A percentile compares a stretch with the other conserved stretches of the same genome.
phyloP scores from a whole-genome alignment of 2,113 vertebrate genomes.

The Ctenomys sociabilis region DNA sequence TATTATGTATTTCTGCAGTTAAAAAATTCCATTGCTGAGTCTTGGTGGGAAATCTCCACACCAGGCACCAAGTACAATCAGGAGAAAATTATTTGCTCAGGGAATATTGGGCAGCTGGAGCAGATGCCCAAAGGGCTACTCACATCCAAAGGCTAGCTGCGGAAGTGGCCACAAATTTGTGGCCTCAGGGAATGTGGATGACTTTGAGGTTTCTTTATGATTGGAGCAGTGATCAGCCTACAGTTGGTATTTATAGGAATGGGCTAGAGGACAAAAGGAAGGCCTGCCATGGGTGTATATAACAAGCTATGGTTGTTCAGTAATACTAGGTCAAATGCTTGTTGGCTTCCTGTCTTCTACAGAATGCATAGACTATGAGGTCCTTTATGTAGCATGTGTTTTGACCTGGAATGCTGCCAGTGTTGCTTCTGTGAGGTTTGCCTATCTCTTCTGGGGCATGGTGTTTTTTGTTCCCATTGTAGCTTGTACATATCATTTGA shows the following conservation, averaged over 20 bases:
- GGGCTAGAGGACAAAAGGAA: background rate
- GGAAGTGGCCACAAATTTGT: background rate
- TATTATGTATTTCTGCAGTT: slow-evolving; percentile 63
- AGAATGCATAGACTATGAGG: background rate
- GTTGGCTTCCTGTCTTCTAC: background rate
- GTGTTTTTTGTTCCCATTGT: background rate
- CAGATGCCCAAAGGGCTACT: background rate
- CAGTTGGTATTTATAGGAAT: background rate
- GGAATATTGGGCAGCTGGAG: slow-evolving; percentile 9
- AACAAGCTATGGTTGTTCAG: background rate
- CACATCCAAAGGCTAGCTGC: background rate
- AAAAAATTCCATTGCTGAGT: slow-evolving; percentile 70
- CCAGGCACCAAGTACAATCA: background rate
- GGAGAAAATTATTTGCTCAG: background rate
- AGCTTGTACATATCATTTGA: background rate
- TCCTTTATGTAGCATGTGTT: background rate
- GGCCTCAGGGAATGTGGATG: background rate
- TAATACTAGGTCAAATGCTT: background rate
- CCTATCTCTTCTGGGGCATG: background rate
- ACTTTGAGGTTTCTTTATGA: slow-evolving; percentile 25
- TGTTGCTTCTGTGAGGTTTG: background rate
- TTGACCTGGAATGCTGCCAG: background rate
- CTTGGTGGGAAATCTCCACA: slow-evolving; percentile 64
- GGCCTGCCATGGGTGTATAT: background rate
- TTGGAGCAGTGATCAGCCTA: background rate